Evolutionary conservation across 2,888 invertebrate species (phyloP).

Genomic region (Ochlodes sylvanus): DNA sequence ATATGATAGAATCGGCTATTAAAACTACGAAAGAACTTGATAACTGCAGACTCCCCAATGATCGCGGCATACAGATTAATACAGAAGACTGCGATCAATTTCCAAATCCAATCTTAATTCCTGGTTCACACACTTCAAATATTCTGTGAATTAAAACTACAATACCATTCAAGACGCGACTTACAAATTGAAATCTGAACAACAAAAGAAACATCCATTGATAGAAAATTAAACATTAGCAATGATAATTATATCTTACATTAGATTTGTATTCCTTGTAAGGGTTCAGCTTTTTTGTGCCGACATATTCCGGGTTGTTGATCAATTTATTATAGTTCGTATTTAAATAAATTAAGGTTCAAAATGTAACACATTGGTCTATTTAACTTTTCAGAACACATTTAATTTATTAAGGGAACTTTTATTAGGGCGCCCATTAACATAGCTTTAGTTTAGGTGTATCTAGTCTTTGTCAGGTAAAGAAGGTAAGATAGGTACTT

Average conservation of each 20-base stretch:
- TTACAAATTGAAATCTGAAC: constrained; percentile 27
- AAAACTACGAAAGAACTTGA: neutral
- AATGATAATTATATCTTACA: constrained; percentile 34
- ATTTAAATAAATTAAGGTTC: constrained; percentile 11
- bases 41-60: neutral
- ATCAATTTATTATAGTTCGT: constrained; percentile 3
- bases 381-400: constrained; percentile 1
- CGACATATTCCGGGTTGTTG: neutral
- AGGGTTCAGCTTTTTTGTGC: neutral
- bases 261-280: constrained; percentile 39
- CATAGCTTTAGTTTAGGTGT: no score
- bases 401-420: constrained; percentile 1
- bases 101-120: constrained; percentile 7
- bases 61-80: neutral
- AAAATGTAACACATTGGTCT: neutral
- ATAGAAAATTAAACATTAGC: constrained; percentile 43
- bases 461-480: no score
- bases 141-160: constrained; percentile 6
- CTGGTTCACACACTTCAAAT: neutral
- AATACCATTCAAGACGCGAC: constrained; percentile 19
- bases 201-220: constrained; percentile 40
- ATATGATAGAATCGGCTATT: neutral
- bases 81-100: neutral
- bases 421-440: neutral
- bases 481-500: no score